Percentiles rank a stretch among this genome's conserved stretches.
These are phyloP conservation scores for Sebastes miniatus DNA, from an alignment of 2,797 vertebrate genomes.

Conservation along the genomic window DNA sequence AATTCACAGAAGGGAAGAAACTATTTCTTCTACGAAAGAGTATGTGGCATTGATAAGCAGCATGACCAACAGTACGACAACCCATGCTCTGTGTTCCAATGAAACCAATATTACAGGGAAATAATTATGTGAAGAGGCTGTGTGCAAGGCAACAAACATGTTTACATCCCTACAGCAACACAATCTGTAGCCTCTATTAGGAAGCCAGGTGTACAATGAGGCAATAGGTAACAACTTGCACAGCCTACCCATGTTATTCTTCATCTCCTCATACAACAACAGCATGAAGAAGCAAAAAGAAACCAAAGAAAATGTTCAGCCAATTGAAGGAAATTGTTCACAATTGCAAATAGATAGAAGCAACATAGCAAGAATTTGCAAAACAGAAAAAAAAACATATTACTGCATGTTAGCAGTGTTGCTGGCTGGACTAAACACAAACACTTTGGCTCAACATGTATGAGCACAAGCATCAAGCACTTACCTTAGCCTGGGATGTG, in stretches of 20 bases:
- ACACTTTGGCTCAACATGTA: background rate
- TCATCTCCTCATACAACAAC: background rate
- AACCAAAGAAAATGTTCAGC: background rate
- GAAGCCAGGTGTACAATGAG: conserved; percentile 2
- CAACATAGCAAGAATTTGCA: background rate
- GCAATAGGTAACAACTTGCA: background rate
- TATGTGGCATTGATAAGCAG: background rate
- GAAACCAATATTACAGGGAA: background rate
- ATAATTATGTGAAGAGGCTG: conserved; percentile 1
- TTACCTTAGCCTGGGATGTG: background rate
- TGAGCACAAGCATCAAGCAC: background rate
- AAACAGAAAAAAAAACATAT: background rate
- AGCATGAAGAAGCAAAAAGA: background rate
- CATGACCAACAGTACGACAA: background rate
- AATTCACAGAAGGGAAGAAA: background rate
- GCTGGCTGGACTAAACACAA: background rate
- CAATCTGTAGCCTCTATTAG: background rate
- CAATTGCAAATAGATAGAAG: background rate
- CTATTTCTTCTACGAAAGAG: background rate
- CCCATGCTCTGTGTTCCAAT: background rate
- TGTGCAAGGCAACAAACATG: background rate
- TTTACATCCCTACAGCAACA: conserved; percentile 1
- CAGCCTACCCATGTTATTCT: background rate
- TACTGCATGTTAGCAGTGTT: background rate
- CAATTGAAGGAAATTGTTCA: background rate